phyloP scores from a whole-genome alignment of 2,888 invertebrate genomes.

The Arrhopalites spinosus region DNA sequence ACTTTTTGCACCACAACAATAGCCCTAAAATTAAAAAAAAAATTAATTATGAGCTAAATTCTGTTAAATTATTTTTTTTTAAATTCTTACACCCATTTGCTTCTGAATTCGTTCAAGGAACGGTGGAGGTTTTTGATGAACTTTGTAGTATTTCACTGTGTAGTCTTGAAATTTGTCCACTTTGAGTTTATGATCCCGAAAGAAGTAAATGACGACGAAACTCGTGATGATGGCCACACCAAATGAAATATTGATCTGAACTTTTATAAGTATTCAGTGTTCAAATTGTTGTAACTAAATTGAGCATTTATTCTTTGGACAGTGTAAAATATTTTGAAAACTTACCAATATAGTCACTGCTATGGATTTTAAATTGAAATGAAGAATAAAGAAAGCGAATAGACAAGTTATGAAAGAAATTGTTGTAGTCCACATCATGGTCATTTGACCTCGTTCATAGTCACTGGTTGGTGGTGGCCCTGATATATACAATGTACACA shows the following conservation, averaged over 20 bases:
- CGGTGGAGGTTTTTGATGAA: slow-evolving; percentile 6
- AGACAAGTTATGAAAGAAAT: background rate
- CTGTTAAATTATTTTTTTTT: too few relatives aligned
- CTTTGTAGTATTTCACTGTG: background rate
- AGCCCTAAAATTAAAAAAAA: slow-evolving; percentile 8
- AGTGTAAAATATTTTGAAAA: too few relatives aligned
- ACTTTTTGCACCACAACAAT: slow-evolving; percentile 18
- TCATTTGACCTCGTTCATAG: slow-evolving; percentile 11
- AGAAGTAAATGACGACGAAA: slow-evolving; percentile 1
- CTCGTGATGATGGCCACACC: background rate
- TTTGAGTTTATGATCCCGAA: background rate
- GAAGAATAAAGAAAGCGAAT: background rate
- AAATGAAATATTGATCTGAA: slow-evolving; percentile 10
- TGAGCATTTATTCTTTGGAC: too few relatives aligned
- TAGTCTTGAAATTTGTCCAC: background rate
- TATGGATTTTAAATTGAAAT: background rate
- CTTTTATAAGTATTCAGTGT: background rate
- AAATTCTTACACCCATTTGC: slow-evolving; percentile 12
- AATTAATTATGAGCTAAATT: too few relatives aligned
- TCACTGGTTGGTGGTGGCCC: slow-evolving; percentile 1
- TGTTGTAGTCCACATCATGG: background rate
- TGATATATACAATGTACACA: background rate
- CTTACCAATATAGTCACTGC: background rate
- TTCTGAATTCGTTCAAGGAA: slow-evolving; percentile 16
- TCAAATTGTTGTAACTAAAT: too few relatives aligned